phyloP scores from a whole-genome alignment of 2,888 invertebrate genomes.

The Melinaea marsaeus region DNA sequence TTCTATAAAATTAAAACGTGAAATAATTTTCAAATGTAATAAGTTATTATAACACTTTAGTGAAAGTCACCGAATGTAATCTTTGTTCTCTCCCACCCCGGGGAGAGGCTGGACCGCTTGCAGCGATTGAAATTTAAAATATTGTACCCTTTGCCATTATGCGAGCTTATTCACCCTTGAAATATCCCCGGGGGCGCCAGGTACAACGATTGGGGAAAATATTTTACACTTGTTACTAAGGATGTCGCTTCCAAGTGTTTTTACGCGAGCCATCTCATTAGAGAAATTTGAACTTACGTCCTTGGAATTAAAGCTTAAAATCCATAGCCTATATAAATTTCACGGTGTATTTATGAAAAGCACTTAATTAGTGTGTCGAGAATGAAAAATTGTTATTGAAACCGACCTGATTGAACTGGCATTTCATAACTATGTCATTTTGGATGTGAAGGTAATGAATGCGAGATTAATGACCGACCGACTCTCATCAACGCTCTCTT shows the following conservation, averaged over 20 bases:
- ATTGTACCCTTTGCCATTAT: constrained; percentile 79
- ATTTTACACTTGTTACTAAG: constrained; percentile 78
- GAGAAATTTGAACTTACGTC: constrained; percentile 42
- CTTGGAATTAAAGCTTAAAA: constrained; percentile 44
- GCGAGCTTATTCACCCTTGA: constrained; percentile 79
- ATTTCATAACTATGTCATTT: constrained; percentile 76
- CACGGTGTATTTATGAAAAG: constrained; percentile 70
- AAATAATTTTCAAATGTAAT: constrained; percentile 52
- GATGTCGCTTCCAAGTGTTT: constrained; percentile 69
- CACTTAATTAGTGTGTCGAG: constrained; percentile 77
- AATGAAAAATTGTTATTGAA: constrained; percentile 78
- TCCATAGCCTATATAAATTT: constrained; percentile 36
- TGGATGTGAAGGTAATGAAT: constrained; percentile 71
- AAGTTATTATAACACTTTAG: constrained; percentile 67
- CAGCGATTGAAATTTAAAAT: constrained; percentile 79
- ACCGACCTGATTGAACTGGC: constrained; percentile 74
- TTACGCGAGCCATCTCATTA: constrained; percentile 42
- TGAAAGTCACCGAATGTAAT: constrained; percentile 69
- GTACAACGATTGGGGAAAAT: constrained; percentile 77
- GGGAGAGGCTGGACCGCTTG: constrained; percentile 68
- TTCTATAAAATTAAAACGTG: constrained; percentile 15
- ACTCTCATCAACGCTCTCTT: constrained; percentile 47
- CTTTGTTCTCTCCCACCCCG: constrained; percentile 69
- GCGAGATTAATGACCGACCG: constrained; percentile 62
- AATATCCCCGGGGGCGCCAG: constrained; percentile 78